Conservation (phyloP, 2,888 invertebrate genomes). For the Amphipoea lucens region DNA sequence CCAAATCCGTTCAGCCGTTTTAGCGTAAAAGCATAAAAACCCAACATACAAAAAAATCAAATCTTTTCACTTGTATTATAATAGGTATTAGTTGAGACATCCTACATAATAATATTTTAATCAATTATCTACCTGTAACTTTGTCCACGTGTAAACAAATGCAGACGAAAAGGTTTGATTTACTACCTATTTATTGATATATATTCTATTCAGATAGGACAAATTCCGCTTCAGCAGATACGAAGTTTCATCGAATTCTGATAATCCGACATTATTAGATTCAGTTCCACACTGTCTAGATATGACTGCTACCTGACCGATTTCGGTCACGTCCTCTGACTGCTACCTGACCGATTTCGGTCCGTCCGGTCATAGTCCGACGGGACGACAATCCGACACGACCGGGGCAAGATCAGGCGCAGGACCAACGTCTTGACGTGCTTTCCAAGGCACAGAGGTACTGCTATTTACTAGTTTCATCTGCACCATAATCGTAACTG, state of each 20-base stretch:
- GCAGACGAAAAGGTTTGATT: neutral
- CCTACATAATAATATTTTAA: neutral
- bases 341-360: neutral
- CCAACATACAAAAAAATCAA: no score
- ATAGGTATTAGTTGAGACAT: no score
- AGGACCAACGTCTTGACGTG: neutral
- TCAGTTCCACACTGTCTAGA: neutral
- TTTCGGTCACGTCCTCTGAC: neutral
- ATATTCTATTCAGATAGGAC: conserved; percentile 14
- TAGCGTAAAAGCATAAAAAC: no score
- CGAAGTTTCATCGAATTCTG: conserved; percentile 7
- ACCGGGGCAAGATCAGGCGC: neutral
- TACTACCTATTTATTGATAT: neutral
- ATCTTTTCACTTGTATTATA: no score
- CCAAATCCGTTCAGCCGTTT: no score
- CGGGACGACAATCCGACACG: no score
- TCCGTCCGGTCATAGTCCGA: neutral
- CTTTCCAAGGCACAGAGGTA: neutral
- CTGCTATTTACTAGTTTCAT: neutral
- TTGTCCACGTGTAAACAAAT: neutral
- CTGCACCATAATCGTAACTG: neutral
- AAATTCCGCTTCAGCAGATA: neutral
- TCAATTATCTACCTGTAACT: neutral
- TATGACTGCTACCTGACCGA: neutral
- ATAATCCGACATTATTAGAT: neutral